These are phyloP conservation scores for Pempheris klunzingeri DNA, from an alignment of 2,797 vertebrate genomes.

Conservation along the genomic window DNA sequence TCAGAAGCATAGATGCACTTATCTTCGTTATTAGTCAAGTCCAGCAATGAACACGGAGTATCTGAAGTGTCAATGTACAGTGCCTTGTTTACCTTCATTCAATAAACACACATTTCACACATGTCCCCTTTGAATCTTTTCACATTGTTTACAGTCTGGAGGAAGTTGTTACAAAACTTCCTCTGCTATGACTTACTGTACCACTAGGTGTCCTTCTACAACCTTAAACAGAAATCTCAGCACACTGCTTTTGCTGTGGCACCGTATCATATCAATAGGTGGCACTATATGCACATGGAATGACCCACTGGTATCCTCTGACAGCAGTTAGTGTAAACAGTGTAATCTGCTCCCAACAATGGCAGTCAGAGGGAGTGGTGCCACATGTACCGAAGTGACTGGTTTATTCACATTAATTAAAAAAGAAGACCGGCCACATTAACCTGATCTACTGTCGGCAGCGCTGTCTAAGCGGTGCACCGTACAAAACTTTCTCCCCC, in stretches of 20 bases:
- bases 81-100: constrained; percentile 64
- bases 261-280: constrained; percentile 30
- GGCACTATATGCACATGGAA: constrained; percentile 27
- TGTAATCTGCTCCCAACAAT: constrained; percentile 12
- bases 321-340: background rate
- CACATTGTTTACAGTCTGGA: background rate
- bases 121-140: background rate
- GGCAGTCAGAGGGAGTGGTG: constrained; percentile 46
- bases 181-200: background rate
- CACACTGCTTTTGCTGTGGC: background rate
- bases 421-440: constrained; percentile 1
- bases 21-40: background rate
- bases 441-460: background rate
- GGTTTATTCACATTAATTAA: constrained; percentile 27
- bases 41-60: background rate
- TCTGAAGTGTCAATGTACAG: constrained; percentile 14
- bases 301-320: background rate
- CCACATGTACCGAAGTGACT: constrained; percentile 23
- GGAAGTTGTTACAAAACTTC: background rate
- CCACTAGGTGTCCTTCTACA: constrained; percentile 61
- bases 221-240: background rate
- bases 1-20: constrained; percentile 1
- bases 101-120: constrained; percentile 65
- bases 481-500: constrained; percentile 3
- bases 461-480: background rate